phyloP scores from a whole-genome alignment of 2,113 vertebrate species.

The Pseudopipra pipra region DNA sequence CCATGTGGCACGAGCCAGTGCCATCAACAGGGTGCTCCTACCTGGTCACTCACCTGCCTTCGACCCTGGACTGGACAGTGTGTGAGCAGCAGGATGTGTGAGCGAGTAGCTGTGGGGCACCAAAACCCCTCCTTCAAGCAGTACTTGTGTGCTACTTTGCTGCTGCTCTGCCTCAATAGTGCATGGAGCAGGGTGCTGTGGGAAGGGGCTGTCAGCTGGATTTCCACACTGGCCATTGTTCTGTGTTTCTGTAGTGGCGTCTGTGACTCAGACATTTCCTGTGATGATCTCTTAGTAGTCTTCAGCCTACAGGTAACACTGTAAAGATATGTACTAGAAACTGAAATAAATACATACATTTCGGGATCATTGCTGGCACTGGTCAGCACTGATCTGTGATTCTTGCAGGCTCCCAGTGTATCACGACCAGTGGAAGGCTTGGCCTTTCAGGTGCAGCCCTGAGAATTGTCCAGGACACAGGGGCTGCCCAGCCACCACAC shows the following conservation, averaged over 20 bases:
- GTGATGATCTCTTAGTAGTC: background rate
- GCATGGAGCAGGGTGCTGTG: rapidly evolving
- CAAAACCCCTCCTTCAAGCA: background rate
- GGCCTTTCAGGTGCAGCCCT: background rate
- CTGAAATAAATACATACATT: background rate
- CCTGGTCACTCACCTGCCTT: background rate
- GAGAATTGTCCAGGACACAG: rapidly evolving
- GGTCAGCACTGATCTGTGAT: rapidly evolving
- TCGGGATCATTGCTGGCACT: rapidly evolving
- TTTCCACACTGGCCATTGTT: background rate
- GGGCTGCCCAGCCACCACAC: background rate
- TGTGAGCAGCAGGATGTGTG: background rate
- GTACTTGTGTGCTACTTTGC: rapidly evolving
- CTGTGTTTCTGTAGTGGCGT: rapidly evolving
- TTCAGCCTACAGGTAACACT: background rate
- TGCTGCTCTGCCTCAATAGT: rapidly evolving
- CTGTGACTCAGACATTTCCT: background rate
- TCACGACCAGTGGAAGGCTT: background rate
- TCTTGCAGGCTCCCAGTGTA: background rate
- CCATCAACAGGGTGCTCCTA: background rate
- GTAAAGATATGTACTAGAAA: background rate
- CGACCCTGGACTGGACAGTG: rapidly evolving
- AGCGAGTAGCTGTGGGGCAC: background rate
- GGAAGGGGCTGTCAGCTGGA: background rate
- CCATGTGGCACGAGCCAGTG: rapidly evolving